Base-by-base conservation (phyloP, 2,113 vertebrate genomes). In the Pelobates fuscus region DNA sequence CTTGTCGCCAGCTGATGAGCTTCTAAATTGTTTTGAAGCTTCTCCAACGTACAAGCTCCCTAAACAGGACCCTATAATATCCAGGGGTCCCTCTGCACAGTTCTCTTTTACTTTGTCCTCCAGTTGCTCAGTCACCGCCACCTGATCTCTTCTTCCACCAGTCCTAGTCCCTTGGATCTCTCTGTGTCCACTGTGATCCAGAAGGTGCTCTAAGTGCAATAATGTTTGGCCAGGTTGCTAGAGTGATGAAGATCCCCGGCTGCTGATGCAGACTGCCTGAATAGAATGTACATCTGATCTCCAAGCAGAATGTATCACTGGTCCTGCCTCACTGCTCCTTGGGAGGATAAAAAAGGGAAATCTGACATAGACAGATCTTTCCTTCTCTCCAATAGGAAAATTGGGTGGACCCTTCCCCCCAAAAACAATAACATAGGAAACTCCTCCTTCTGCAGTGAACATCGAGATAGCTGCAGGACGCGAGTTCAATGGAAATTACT, bases 351-450 rank as follows among this genome's bases (percentile, higher is more conserved):
- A 43, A 1, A 58, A 54, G 29, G 41, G 46, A 60, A 46, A 23
- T 58, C 17, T 67, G 63, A 44, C 52, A 75, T 32, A 27, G 18
- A 74, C 71, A 57, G 63, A 57, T 72, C 30, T 26, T 27, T 57
- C 25, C 15, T n/a, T 72, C 24, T 54, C 37, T 44, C 63, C 63
- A 67, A 68, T 68, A 68, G 73, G 65, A 68, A 77, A 67, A 20
- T 67, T 77, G 64, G 64, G 73, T 67, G 64, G 64, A 68, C 64
- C 73, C 30, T 32, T 26, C 29, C 24, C 37, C 72, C 63, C 57
- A 58, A 59, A 74, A 77, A 77, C 73, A 68, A 67, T 77, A 68
- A 76, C 63, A 72, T 63, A 60, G 73, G 73, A 68, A 77, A 77
- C 73, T 68, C 73, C 73, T 60, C 73, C 73, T 68, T 61, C 57